These are phyloP conservation scores for Lithobius niger DNA, from an alignment of 1,140 invertebrate species.

Conservation along the genomic window DNA sequence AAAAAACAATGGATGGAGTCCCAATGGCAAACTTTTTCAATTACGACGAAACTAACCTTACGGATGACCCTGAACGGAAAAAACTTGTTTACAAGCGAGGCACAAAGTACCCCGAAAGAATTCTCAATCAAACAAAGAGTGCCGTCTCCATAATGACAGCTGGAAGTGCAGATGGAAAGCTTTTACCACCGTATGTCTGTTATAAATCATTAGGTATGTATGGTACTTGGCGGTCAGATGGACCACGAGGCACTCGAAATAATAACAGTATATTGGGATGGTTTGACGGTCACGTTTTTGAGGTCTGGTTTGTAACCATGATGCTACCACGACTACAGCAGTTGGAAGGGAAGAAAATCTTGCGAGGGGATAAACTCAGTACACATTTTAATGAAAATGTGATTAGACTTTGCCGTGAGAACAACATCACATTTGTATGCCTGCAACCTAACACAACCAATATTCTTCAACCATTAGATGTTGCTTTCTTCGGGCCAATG, in stretches of 20 bases:
- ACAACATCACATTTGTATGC: slow-evolving; percentile 16
- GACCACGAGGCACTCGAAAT: slow-evolving; percentile 16
- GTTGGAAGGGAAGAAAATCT: slow-evolving; percentile 7
- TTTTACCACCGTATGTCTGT: slow-evolving; percentile 22
- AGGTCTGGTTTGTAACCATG: slow-evolving; percentile 18
- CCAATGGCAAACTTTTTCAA: slow-evolving; percentile 24
- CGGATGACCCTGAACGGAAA: slow-evolving; percentile 27
- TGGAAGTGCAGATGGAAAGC: slow-evolving; percentile 21
- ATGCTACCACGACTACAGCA: slow-evolving; percentile 8
- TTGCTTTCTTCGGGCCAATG: slow-evolving; percentile 26
- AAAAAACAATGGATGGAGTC: slow-evolving; percentile 12
- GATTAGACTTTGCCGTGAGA: slow-evolving; percentile 8
- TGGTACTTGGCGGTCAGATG: slow-evolving; percentile 18
- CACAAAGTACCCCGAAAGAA: slow-evolving; percentile 25
- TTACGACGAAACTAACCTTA: slow-evolving; percentile 33
- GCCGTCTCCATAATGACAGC: slow-evolving; percentile 28
- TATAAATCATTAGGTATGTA: slow-evolving; percentile 20
- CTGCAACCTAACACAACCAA: slow-evolving; percentile 29
- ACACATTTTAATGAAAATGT: slow-evolving; percentile 14
- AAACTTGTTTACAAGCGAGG: slow-evolving; percentile 22
- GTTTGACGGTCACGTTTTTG: slow-evolving; percentile 18
- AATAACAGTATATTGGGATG: slow-evolving; percentile 19
- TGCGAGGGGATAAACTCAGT: slow-evolving; percentile 18
- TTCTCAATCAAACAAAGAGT: slow-evolving; percentile 25
- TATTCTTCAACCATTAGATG: slow-evolving; percentile 32